Evolutionary conservation across 2,888 invertebrate species (phyloP).

Genomic region (Rhodophaea formosa): DNA sequence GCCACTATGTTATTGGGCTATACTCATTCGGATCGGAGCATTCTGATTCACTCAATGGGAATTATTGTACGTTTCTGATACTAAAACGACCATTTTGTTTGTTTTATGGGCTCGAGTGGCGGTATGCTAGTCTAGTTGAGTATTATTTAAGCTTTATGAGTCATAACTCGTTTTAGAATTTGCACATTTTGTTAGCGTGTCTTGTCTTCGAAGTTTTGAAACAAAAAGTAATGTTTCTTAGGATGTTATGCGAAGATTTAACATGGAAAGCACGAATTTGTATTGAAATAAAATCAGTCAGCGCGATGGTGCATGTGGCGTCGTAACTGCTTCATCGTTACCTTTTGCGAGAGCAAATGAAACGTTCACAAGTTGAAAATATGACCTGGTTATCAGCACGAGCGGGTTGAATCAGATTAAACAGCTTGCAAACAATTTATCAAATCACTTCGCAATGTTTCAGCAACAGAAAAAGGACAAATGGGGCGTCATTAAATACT

Average conservation of each 20-base stretch:
- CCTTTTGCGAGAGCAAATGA: constrained; percentile 40
- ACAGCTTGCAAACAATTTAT: constrained; percentile 11
- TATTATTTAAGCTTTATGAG: constrained; percentile 33
- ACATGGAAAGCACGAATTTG: background rate
- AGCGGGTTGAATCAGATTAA: constrained; percentile 1
- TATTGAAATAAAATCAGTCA: constrained; percentile 15
- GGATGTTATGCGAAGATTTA: background rate
- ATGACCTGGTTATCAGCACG: constrained; percentile 12
- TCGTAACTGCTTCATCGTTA: constrained; percentile 63
- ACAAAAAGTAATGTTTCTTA: constrained; percentile 3
- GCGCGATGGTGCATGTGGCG: constrained; percentile 42
- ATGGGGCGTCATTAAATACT: constrained; percentile 3
- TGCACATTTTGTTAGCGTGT: constrained; percentile 21
- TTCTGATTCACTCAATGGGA: constrained; percentile 63
- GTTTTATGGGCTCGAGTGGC: constrained; percentile 47
- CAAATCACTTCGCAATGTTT: background rate
- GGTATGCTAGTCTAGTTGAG: constrained; percentile 38
- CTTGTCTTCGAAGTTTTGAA: constrained; percentile 6
- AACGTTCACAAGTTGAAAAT: constrained; percentile 29
- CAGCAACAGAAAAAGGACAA: constrained; percentile 7
- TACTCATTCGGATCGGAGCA: constrained; percentile 59
- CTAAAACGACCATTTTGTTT: constrained; percentile 52
- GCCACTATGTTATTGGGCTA: constrained; percentile 61
- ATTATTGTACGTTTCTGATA: constrained; percentile 57
- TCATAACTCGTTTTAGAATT: constrained; percentile 34